Base-by-base conservation (phyloP, 2,888 invertebrate genomes). In the Mactromeris polynyma region DNA sequence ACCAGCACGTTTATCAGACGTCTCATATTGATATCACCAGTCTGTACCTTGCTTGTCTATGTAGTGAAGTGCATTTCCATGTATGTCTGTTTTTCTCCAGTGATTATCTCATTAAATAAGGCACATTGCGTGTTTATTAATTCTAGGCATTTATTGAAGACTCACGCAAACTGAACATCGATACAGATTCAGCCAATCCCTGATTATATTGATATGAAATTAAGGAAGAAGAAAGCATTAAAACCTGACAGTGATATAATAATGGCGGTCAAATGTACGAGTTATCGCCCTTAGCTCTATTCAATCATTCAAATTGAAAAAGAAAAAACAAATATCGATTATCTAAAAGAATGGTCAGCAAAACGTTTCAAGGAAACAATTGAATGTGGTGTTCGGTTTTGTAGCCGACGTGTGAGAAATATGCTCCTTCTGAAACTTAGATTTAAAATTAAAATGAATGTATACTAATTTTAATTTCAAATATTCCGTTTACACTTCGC, bases 111-210 rank as follows among this genome's bases (percentile, higher is more conserved):
- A 33, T 73, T 73, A 33, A 73, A 19, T 19, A 31, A 73, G 31
- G 26, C 73, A 73, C 73, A 33, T 73, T 36, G 73, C 73, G 73
- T 73, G 73, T 36, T 73, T 73, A 73, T 73, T 73, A 36, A 73
- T 33, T 17, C 73, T 36, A 33, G 73, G 11, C 73, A 36, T 33
- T 33, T 36, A 73, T 73, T 33, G 31, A 33, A 17, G 73, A 36
- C 73, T 73, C 73, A 73, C 73, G 73, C 36, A 33, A 73, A 33
- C 36, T 19, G 36, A 73, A 36, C 31, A 73, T 73, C 73, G 17
- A 73, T 36, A 36, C 33, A 19, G 0, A 73, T 73, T 73, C 2
- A 19, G 26, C 73, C 73, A 36, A 33, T 73, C 73, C 73, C 14
- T 14, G 3, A 17, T 73, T 73, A 36, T 73, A 73, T 64, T 64